Conservation (phyloP, 2,113 vertebrate genomes). For the Caracal caracal region DNA sequence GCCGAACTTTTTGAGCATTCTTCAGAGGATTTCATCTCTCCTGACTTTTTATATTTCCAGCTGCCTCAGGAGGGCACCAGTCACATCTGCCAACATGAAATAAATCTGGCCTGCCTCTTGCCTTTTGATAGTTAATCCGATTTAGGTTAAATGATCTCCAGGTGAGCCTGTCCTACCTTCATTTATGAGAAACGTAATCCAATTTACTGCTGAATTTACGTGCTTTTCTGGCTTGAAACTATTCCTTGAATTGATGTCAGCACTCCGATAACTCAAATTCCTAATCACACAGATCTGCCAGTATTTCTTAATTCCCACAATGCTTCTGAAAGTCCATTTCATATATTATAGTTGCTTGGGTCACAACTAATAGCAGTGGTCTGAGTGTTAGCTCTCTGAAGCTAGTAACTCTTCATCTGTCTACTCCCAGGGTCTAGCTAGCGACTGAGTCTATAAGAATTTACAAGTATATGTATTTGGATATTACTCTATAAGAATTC, state of each 20-base stretch:
- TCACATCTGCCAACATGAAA: background rate
- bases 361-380: background rate
- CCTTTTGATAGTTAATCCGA: background rate
- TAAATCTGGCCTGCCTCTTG: background rate
- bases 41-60: background rate
- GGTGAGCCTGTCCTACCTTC: background rate
- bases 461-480: background rate
- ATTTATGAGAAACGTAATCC: background rate
- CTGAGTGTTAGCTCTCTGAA: background rate
- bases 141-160: background rate
- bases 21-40: background rate
- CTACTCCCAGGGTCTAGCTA: background rate
- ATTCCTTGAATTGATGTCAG: background rate
- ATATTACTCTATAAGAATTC: background rate
- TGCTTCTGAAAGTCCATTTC: background rate
- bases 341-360: background rate
- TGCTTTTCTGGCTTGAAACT: background rate
- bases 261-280: background rate
- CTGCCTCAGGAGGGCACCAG: background rate
- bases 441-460: background rate
- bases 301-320: background rate
- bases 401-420: background rate
- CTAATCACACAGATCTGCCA: background rate
- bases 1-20: background rate
- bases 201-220: background rate